Evolutionary conservation across 2,888 invertebrate genomes (phyloP), one percentile per base, ranked within the genome.

Genomic region (Drosophila hamatofila): DNA sequence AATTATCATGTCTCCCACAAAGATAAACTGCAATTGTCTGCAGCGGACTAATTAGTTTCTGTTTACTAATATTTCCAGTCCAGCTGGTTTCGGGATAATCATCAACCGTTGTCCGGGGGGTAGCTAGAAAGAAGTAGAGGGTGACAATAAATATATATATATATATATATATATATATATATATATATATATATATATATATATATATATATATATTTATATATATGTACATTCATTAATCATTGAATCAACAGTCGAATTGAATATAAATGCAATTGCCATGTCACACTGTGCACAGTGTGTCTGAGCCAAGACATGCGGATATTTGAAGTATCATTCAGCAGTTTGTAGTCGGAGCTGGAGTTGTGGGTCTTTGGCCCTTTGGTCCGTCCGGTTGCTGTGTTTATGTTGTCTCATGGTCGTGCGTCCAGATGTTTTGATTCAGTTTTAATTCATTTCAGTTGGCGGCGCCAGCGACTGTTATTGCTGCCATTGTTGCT

Each of bases 391-490:
- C 54, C 39, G 9, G 54, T 23, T 57, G 55, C 56, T 77, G 80
- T 77, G 80, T 77, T 83, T 83, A 77, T 87, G 83, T 85, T 85
- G 85, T 89, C 78, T 83, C 75, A 69, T 72, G 85, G 89, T 74
- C 72, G 71, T 85, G 70, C 87, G 82, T 89, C 90, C 91, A 91
- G 91, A 91, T 92, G 91, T 91, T 92, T 91, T 89, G 88, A 91
- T 90, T 91, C 89, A 90, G 80, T 91, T 91, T 90, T 89, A 91
- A 87, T 92, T 91, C 89, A 89, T 86, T 91, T 81, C 83, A 89
- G 78, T 80, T 73, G 86, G 63, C 74, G 80, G 74, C 73, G 80
- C 64, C 73, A 71, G 46, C 74, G 77, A 76, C 69, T 79, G 85
- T 84, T 88, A 81, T 88, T 88, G 87, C 78, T 75, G 71, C 55